Evolutionary conservation across 1,140 invertebrate genomes (phyloP).

Genomic region (Phocides pigmalion): DNA sequence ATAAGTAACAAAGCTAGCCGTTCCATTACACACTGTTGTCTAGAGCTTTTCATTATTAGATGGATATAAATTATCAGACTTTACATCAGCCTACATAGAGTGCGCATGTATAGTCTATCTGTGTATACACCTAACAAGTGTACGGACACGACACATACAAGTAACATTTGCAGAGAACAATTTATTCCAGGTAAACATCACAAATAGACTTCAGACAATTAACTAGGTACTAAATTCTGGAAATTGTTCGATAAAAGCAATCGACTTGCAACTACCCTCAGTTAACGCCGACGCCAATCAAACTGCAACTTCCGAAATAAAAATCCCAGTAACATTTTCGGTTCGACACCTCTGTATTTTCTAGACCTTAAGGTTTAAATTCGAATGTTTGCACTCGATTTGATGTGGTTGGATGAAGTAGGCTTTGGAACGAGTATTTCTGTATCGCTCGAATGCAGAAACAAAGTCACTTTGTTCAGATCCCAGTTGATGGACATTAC

Average conservation of each 20-base stretch:
- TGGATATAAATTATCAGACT: too few relatives aligned
- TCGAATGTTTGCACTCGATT: neutral
- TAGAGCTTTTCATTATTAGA: too few relatives aligned
- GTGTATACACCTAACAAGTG: too few relatives aligned
- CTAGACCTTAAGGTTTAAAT: neutral
- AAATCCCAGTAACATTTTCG: constrained; percentile 13
- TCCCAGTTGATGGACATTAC: constrained; percentile 38
- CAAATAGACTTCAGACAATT: neutral
- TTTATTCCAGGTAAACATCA: constrained; percentile 4
- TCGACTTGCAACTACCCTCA: constrained; percentile 39
- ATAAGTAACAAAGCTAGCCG: too few relatives aligned
- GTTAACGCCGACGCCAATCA: constrained; percentile 46
- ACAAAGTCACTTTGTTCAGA: constrained; percentile 42
- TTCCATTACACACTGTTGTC: too few relatives aligned
- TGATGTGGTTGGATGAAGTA: constrained; percentile 11
- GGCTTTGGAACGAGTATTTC: constrained; percentile 39
- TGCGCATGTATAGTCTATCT: too few relatives aligned
- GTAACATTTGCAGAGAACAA: too few relatives aligned
- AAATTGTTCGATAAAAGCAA: constrained; percentile 32
- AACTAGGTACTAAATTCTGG: constrained; percentile 8
- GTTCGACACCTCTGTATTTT: neutral
- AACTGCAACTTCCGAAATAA: constrained; percentile 38
- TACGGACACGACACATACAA: too few relatives aligned
- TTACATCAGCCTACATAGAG: too few relatives aligned
- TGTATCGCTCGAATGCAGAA: constrained; percentile 33